Percentiles rank a stretch among this genome's conserved stretches.
Evolutionary conservation across 2,797 vertebrate genomes (phyloP).

Genomic region (Aphelocoma californica): DNA sequence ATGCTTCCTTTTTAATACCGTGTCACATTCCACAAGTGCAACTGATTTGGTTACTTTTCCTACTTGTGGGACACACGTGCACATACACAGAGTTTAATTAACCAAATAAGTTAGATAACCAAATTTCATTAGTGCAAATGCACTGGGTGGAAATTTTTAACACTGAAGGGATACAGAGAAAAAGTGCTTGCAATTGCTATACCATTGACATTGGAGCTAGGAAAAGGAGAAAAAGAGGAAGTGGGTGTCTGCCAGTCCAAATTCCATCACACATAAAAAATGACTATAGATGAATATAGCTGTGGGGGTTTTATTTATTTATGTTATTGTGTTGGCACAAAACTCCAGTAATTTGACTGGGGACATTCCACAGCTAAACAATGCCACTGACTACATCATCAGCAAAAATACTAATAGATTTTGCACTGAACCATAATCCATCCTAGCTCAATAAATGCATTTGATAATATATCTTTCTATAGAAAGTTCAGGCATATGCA

Average conservation of each 20-base stretch:
- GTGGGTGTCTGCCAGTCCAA: neutral
- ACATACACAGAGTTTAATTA: neutral
- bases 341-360: neutral
- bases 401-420: neutral
- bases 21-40: neutral
- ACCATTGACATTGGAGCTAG: fast-evolving
- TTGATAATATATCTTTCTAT: neutral
- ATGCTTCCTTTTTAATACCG: neutral
- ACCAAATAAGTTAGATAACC: neutral
- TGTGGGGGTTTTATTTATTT: neutral
- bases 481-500: neutral
- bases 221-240: neutral
- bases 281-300: neutral
- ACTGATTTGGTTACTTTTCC: neutral
- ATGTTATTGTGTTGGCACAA: neutral
- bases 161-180: neutral
- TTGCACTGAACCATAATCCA: neutral
- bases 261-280: neutral
- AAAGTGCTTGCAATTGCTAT: neutral
- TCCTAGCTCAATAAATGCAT: neutral
- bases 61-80: neutral
- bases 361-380: neutral
- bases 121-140: neutral
- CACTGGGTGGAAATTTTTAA: neutral
- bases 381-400: neutral